Conservation (phyloP, 2,113 vertebrate genomes). For the Tapirus terrestris region DNA sequence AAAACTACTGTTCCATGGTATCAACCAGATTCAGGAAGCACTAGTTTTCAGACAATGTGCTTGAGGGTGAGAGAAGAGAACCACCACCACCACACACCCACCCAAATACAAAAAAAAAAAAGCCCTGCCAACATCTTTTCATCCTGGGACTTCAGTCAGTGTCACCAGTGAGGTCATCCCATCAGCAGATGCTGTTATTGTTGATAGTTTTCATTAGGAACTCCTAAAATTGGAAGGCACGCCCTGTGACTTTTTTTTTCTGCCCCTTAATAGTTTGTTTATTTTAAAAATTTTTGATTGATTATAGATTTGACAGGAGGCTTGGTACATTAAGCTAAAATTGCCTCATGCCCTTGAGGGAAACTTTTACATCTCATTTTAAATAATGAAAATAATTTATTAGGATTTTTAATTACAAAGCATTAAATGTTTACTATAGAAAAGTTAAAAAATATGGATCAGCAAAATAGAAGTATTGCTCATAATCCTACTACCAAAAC, state of each 20-base stretch:
- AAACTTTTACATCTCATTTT: not conserved
- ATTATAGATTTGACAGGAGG: not conserved
- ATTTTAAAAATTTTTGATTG: not conserved
- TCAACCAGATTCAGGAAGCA: not conserved
- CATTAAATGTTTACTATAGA: constrained; percentile 24
- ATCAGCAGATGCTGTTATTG: accelerated
- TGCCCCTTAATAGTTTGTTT: not conserved
- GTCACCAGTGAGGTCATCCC: not conserved
- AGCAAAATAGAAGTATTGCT: not conserved
- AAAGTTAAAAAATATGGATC: not conserved
- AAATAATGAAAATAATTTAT: constrained; percentile 42
- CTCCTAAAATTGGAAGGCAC: not conserved
- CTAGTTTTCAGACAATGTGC: not conserved
- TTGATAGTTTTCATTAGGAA: accelerated
- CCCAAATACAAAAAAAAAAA: not conserved
- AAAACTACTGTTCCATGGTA: not conserved
- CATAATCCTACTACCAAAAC: not conserved
- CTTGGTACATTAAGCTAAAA: constrained; percentile 34
- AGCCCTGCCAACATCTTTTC: not conserved
- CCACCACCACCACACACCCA: not conserved
- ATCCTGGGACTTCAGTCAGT: accelerated
- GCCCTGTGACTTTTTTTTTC: not conserved
- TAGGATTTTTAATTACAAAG: not conserved
- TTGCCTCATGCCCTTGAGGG: not conserved
- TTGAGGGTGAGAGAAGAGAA: not conserved